Base-by-base conservation (phyloP, 1,140 invertebrate genomes). In the Belonocnema kinseyi region DNA sequence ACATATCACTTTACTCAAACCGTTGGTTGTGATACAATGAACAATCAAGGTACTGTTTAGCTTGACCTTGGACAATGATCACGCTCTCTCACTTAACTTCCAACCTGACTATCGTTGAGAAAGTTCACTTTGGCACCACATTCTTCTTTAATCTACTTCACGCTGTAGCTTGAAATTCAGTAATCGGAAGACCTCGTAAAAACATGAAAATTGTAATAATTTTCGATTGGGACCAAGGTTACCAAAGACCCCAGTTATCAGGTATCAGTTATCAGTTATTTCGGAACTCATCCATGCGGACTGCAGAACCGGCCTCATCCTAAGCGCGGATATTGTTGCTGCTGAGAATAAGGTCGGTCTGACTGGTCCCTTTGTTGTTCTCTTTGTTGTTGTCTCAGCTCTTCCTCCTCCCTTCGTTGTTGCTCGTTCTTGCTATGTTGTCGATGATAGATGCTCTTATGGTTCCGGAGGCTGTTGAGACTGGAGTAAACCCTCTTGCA, bases 361-460 rank as follows among this genome's bases (percentile, higher is more conserved):
- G 21, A 53, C 16, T 51, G 77, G 17, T 74, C 72, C 53, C 72
- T 61, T 21, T 77, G 84, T 46, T 74, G 83, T 12, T 74, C 72
- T 40, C 72, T 61, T 21, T 77, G 84, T 46, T 74, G 83, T 12
- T 74, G 80, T 46, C 80, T 75, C 11, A 81, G 80, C 19, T 84
- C 77, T 8, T 86, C 85, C 61, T 90, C 88, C 76, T 90, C 85
- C 84, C 90, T 90, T 58, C 84, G 83, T 77, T 89, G 89, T 58
- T 91, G 89, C 82, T 89, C 88, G 82, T 87, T 90, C 85, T 91
- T 91, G 80, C 86, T 88, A 81, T 90, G 90, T 78, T 91, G 90
- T 88, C 95, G 94, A 92, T 97, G 96, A 90, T 96, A 96, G 92
- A 96, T 96, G 91, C 95, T 96, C 94, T 96, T 97, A 93, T 97